Conservation (phyloP, 2,113 vertebrate species). For the Heptranchias perlo region DNA sequence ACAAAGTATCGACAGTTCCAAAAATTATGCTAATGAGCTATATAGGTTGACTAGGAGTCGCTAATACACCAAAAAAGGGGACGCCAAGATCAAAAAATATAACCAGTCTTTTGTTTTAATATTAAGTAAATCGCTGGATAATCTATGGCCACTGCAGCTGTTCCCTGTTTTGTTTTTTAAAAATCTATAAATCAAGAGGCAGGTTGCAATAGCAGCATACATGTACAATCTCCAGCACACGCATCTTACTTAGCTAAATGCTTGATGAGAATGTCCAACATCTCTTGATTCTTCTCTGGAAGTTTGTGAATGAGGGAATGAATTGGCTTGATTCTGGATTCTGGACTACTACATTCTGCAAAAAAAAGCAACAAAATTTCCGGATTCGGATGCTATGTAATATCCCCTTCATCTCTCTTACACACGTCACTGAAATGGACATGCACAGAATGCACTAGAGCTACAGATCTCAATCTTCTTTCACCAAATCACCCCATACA, state of each 20-base stretch:
- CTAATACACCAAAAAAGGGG: neutral
- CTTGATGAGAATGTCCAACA: slow-evolving; percentile 88
- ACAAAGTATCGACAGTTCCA: neutral
- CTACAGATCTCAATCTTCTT: neutral
- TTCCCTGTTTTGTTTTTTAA: neutral
- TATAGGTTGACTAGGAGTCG: neutral
- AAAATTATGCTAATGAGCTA: neutral
- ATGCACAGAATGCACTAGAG: neutral
- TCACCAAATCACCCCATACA: neutral
- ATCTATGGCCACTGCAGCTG: neutral
- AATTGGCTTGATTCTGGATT: slow-evolving; percentile 80
- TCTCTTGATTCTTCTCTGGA: slow-evolving; percentile 87
- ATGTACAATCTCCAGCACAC: neutral
- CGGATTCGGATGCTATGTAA: neutral
- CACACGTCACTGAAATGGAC: neutral
- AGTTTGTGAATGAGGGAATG: slow-evolving; percentile 92
- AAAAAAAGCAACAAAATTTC: slow-evolving; percentile 39
- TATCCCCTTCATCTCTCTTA: neutral
- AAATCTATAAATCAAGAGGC: neutral
- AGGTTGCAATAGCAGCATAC: neutral
- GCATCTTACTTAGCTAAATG: slow-evolving; percentile 89
- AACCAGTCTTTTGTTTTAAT: neutral
- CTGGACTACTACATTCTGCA: slow-evolving; percentile 81
- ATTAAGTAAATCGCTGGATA: neutral
- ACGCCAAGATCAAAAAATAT: neutral